These are phyloP conservation scores for Thelaira solivaga DNA, from an alignment of 2,888 invertebrate species.

Conservation along the genomic window DNA sequence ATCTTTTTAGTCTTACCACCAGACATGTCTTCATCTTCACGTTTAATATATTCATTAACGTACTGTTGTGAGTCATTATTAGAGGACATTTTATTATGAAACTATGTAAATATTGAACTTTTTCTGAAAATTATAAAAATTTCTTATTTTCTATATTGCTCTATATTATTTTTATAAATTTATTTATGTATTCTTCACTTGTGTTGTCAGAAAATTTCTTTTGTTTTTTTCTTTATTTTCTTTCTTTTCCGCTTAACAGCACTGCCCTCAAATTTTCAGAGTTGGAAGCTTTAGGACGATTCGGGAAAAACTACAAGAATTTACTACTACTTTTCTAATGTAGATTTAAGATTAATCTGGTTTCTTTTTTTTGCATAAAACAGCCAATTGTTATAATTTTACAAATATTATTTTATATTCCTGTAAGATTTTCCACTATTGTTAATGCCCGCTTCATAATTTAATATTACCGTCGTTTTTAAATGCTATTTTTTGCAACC, in stretches of 20 bases:
- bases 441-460: not conserved
- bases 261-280: not conserved
- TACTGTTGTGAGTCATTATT: conserved; percentile 73
- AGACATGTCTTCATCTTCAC: conserved; percentile 69
- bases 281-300: not conserved
- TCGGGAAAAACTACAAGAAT: no score
- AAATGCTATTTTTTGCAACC: conserved; percentile 28
- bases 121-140: no score
- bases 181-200: not conserved
- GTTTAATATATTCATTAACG: conserved; percentile 68
- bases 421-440: no score
- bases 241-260: conserved; percentile 6
- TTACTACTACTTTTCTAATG: no score
- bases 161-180: no score
- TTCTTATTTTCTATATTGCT: no score
- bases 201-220: conserved; percentile 1
- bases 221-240: not conserved
- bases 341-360: no score
- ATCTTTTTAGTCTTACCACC: conserved; percentile 65
- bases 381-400: no score
- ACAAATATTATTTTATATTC: no score
- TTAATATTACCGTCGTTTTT: conserved; percentile 15
- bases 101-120: not conserved
- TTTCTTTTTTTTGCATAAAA: no score
- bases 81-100: conserved; percentile 36